phyloP scores from a whole-genome alignment of 2,113 vertebrate genomes.

The Crotalus helleri region DNA sequence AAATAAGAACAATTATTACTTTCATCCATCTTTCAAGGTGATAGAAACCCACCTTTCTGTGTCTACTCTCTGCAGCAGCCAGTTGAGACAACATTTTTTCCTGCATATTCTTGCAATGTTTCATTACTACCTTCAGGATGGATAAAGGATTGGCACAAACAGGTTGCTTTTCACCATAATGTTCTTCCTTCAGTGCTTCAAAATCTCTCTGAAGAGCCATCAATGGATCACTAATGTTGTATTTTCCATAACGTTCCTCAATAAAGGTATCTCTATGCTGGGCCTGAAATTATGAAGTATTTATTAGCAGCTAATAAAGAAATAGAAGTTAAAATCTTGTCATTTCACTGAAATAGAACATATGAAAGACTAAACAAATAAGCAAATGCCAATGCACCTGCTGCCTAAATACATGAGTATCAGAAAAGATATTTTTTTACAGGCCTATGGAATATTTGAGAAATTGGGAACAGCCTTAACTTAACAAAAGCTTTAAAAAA shows the following conservation, averaged over 20 bases:
- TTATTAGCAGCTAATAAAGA: background rate
- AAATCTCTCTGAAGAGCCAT: constrained; percentile 92
- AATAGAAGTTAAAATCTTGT: background rate
- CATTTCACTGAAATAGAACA: background rate
- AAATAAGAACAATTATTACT: background rate
- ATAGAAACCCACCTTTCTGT: constrained; percentile 81
- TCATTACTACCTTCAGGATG: constrained; percentile 89
- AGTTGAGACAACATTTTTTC: constrained; percentile 94
- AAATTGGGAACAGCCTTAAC: too few species aligned
- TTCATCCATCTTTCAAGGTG: background rate
- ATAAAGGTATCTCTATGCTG: constrained; percentile 87
- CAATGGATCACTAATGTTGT: constrained; percentile 92
- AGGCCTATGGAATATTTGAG: background rate
- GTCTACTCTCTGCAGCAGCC: constrained; percentile 89
- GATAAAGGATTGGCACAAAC: constrained; percentile 85
- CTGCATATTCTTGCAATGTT: constrained; percentile 94
- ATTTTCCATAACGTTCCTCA: constrained; percentile 91
- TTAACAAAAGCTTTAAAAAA: background rate
- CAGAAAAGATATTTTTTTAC: background rate
- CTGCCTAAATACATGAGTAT: background rate
- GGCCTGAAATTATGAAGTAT: constrained; percentile 69
- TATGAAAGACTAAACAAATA: background rate
- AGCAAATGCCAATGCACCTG: background rate
- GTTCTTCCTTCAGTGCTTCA: constrained; percentile 80
- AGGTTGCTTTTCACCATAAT: constrained; percentile 72